Evolutionary conservation across 1,140 invertebrate species (phyloP), one percentile per base, ranked within the genome.

Genomic region (Solenopsis fugax): DNA sequence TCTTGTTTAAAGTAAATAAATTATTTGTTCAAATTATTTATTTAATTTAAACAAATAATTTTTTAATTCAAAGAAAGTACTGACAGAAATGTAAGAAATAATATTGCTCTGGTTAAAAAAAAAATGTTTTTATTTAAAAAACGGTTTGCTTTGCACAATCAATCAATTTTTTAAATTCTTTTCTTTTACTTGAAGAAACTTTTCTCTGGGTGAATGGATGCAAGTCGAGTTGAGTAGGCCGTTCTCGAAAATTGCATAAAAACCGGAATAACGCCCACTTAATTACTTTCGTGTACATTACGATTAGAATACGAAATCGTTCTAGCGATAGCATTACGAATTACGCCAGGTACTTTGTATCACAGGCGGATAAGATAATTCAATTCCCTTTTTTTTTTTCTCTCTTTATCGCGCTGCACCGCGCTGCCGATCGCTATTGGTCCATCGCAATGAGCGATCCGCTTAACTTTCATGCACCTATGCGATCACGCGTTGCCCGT

Each of bases 401-500:
- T 34, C 34, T 7, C 69, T 21, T 18, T n/a, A 21, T 45, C 29
- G 16, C 24, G 34, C 34, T n/a, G 37, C 6, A 45, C 16, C 78
- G 41, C 41, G 18, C 21, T 48, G 60, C 62, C 54, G 69, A 84
- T 62, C 80, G 41, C 24, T 48, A 80, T 80, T 65, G 76, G 60
- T 34, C 21, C 65, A 41, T 81, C 78, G 78, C 78, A 45, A 71
- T 58, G 67, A 54, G n/a, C 64, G 69, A 84, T 73, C 72, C 54
- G 56, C 62, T 73, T 60, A 67, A 73, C 80, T 84, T 37, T 62
- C 41, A 54, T 81, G 48, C 34, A 54, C 21, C 18, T 18, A 37
- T 29, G 24, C 34, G 45, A 72, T 82, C 65, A 16, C 67, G 80
- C 45, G 41, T 75, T 62, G 72, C 24, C 54, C 69, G 80, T 84